Base-by-base conservation (phyloP, 2,888 invertebrate species). In the Tetropium fuscum region DNA sequence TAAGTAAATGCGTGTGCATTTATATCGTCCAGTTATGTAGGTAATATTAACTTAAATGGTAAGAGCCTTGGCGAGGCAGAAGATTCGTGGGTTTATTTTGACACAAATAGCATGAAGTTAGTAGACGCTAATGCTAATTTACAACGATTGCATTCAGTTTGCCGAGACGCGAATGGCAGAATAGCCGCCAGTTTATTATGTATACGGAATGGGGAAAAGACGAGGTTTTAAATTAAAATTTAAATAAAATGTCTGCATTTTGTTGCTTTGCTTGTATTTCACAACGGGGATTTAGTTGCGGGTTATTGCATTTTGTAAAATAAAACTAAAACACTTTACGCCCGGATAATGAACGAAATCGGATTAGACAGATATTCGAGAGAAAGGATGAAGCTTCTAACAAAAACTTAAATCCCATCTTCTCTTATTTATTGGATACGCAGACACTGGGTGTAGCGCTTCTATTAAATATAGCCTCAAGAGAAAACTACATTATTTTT, bases 91-190 rank as follows among this genome's bases (percentile, higher is more conserved):
- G 79, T 72, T 79, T 77, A 77, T 76, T 75, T 76, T 78, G 80
- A 81, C 80, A 78, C 79, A 80, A 80, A 80, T 79, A 78, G 77
- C 80, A 77, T 76, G 72, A 77, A 78, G 78, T 80, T 78, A 79
- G 79, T 77, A 72, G 80, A 81, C 79, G 78, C 78, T 81, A 80
- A 81, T 80, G 79, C 80, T 79, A 80, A 81, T 81, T 81, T 81
- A 81, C 79, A 80, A 73, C 79, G 79, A 80, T 80, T 80, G 79
- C 78, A 78, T 78, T 75, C 74, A 72, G 73, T 74, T 74, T 58
- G 66, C 61, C 71, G 73, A 73, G 74, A 74, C 77, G 73, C 72
- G 73, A 76, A 76, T 74, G 74, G 73, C 69, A 54, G 60, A 60
- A 66, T 64, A 67, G 69, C 68, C 74, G 74, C 74, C 75, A 68